Base-by-base conservation (phyloP, 2,797 vertebrate genomes). In the Alexandromys oeconomus region DNA sequence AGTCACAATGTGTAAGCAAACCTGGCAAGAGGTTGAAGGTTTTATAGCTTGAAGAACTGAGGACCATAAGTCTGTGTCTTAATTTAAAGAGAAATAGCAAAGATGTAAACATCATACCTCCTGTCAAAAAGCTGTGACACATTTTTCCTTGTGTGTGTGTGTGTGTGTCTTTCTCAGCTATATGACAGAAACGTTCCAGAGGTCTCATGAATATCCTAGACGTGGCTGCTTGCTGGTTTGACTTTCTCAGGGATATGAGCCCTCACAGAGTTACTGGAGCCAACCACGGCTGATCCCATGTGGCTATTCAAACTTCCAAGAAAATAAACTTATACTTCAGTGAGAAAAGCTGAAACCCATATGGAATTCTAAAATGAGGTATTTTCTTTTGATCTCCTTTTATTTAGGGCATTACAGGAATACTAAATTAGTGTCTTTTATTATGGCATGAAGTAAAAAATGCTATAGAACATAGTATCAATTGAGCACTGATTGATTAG, bases 1-100 rank as follows among this genome's bases (percentile, higher is more conserved):
- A 95, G 21, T 94, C 91, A 92, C 92, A 80, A 81, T 93, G 96
- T 92, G 92, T 51, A 94, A 96, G 48, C 54, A 90, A 85, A 94
- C 77, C 61, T 87, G 76, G 96, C 73, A 94, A 48, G 82, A 29
- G 17, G 65, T 57, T 84, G 65, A 94, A 97, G n/a, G 37, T 87
- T 96, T 97, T 94, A 94, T 65, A 89, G 91, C 19, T 93, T 74
- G 59, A 48, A 87, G 69, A 89, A 97, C 82, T 67, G 37, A 51
- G n/a, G 40, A 51, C 27, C 73, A 25, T 40, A 25, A 65, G 23
- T 4, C 12, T 94, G 46, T 95, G 43, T 93, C 89, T 96, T 94
- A 90, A 92, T 92, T 79, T 90, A 87, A 84, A 87, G 57, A 86
- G 27, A 93, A 96, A 61, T 86, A 79, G 59, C 17, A 71, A 92